Evolutionary conservation across 2,888 invertebrate genomes (phyloP), one percentile per base, ranked within the genome.

Genomic region (Meiosimyza platycephala): DNA sequence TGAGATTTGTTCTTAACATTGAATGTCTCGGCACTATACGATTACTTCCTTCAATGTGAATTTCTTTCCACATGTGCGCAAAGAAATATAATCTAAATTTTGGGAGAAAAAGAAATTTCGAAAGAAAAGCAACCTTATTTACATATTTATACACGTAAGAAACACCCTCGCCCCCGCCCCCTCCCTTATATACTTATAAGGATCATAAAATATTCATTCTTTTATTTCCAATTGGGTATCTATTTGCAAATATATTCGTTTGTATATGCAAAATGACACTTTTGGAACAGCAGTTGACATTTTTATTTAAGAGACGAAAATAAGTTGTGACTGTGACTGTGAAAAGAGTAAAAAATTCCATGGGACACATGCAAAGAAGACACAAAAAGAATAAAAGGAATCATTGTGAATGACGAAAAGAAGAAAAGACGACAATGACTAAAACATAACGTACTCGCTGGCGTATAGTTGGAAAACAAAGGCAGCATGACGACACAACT

Each of bases 281-380:
- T 76, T 67, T 67, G 71, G 71, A 72, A 65, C 62, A 74, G 69
- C 51, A 70, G 76, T 74, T 76, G 74, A 76, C 76, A 72, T 74
- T 71, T 74, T 72, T 74, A 72, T 72, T 76, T 72, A 72, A 71
- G 71, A 71, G 67, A 67, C 64, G 66, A 64, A 73, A 72, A 69
- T 64, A 22, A 18, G 69, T 28, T 33, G 52, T 33, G 64, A 54
- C 48, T n/a, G 11, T 15, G 15, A 59, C 48, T n/a, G 69, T 11
- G 50, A 15, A 22, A 50, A 64, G 12, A 13, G 28, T 0, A 63
- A n/a, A 47, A 63, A 40, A 66, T 12, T 13, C 40, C 9, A 55
- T 57, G 15, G 7, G 28, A 40, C 22, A 57, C 13, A 47, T 1
- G 16, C 12, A 40, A 28, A 51, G 33, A 28, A 40, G 54, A 15